Evolutionary conservation across 2,113 vertebrate genomes (phyloP), one percentile per base, ranked within the genome.

Genomic region (Cairina moschata): DNA sequence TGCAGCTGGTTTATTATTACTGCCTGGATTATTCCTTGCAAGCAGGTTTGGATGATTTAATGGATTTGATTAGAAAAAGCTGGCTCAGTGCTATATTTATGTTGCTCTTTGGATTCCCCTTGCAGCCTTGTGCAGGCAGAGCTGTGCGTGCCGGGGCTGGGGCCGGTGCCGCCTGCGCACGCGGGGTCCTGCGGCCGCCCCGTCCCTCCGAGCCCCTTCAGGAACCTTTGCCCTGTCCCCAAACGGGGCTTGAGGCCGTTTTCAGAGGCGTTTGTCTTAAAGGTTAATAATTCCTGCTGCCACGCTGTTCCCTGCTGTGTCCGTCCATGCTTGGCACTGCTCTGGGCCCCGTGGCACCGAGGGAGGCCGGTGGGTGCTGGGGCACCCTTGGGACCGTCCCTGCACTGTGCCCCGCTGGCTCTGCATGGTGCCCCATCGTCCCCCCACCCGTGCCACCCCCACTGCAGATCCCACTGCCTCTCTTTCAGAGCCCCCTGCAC

Each of bases 31-130:
- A 36, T 67, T 92, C 76, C 66, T 75, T 78, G 74, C 68, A 1
- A 82, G 91, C 83, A 83, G 91, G 88, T 90, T 82, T 92, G 83
- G 93, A 44, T 94, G 90, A 85, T 94, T 96, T 68, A 23, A 77
- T 68, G 84, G 94, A 29, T 80, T 91, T 80, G 95, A 82, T 96
- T 72, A 62, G 86, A 44, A 90, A 59, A 34, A 59, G 63, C 85
- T 55, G 90, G 59, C 58, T 78, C 82, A 23, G 36, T 54, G 87
- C 88, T 87, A 0, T 13, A 2, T 59, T 77, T 59, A n/a, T 26
- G 56, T 3, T 56, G 87, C 48, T 83, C 63, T 67, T 29, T 15
- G 85, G 89, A 22, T 69, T 80, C 65, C 40, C 72, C 42, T n/a
- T 14, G 63, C 76, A 90, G 94, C 66, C 81, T 5, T 1, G 74